phyloP scores from a whole-genome alignment of 2,113 vertebrate genomes.

The Triplophysa rosa region DNA sequence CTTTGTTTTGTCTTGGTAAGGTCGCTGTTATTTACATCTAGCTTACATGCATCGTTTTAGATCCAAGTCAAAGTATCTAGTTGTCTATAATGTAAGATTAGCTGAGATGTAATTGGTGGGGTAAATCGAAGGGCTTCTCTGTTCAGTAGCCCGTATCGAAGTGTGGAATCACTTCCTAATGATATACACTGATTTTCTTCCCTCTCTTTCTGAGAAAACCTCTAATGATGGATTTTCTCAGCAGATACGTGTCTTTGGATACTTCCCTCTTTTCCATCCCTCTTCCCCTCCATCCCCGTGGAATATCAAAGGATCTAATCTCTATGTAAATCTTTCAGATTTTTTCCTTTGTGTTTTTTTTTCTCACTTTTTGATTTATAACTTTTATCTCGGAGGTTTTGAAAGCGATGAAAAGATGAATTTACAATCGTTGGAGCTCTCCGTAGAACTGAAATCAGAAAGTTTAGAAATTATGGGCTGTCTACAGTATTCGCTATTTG shows the following conservation, averaged over 20 bases:
- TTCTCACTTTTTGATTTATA: slow-evolving; percentile 36
- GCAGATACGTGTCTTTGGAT: slow-evolving; percentile 13
- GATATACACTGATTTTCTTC: slow-evolving; percentile 10
- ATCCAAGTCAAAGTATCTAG: neutral
- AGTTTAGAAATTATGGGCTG: neutral
- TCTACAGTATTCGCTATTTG: neutral
- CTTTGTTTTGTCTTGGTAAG: no score
- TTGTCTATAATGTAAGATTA: slow-evolving; percentile 9
- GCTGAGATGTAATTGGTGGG: neutral
- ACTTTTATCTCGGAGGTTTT: slow-evolving; percentile 28
- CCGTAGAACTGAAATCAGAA: neutral
- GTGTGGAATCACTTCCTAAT: slow-evolving; percentile 7
- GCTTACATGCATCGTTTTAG: no score
- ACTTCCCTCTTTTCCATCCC: slow-evolving; percentile 15
- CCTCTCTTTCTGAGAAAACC: slow-evolving; percentile 3
- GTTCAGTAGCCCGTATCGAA: slow-evolving; percentile 10
- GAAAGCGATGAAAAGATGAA: slow-evolving; percentile 16
- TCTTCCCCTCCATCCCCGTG: slow-evolving; percentile 31
- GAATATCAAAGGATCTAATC: slow-evolving; percentile 58
- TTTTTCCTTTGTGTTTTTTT: slow-evolving; percentile 50
- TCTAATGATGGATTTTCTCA: slow-evolving; percentile 49
- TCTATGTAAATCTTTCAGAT: slow-evolving; percentile 52
- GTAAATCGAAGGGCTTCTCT: neutral
- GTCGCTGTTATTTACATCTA: no score
- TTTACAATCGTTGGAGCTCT: neutral